Evolutionary conservation across 2,888 invertebrate genomes (phyloP).

Genomic region (Ommatoiulus sabulosus): DNA sequence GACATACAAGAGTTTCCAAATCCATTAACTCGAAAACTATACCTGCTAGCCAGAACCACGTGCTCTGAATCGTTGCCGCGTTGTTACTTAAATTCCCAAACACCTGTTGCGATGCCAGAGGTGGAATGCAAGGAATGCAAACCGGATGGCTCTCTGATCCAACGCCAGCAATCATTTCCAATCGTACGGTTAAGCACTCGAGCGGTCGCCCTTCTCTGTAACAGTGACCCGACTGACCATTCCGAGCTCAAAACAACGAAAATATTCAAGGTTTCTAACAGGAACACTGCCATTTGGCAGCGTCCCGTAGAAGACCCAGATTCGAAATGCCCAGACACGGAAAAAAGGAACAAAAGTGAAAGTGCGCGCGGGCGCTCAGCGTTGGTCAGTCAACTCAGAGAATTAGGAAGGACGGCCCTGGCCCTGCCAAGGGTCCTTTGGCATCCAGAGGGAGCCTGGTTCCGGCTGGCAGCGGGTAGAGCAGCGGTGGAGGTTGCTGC

Average conservation of each 20-base stretch:
- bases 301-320: neutral
- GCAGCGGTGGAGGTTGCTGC: slow-evolving; percentile 69
- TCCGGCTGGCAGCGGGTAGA: slow-evolving; percentile 57
- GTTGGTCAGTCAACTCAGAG: slow-evolving; percentile 57
- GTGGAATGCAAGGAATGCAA: neutral
- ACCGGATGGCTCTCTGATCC: neutral
- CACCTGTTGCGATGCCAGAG: neutral
- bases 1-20: no score
- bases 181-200: slow-evolving; percentile 35
- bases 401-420: slow-evolving; percentile 60
- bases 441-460: slow-evolving; percentile 51
- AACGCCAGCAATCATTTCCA: slow-evolving; percentile 1
- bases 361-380: neutral
- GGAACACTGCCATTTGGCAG: neutral
- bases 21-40: no score
- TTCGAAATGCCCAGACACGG: neutral
- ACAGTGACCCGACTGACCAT: slow-evolving; percentile 4
- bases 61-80: neutral
- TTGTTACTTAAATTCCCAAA: neutral
- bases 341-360: neutral
- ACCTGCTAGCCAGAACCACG: neutral
- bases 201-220: neutral
- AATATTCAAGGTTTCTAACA: neutral
- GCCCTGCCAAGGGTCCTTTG: slow-evolving; percentile 42
- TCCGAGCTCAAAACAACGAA: neutral